Base-by-base conservation (phyloP, 2,113 vertebrate species). In the Atractosteus spatula region DNA sequence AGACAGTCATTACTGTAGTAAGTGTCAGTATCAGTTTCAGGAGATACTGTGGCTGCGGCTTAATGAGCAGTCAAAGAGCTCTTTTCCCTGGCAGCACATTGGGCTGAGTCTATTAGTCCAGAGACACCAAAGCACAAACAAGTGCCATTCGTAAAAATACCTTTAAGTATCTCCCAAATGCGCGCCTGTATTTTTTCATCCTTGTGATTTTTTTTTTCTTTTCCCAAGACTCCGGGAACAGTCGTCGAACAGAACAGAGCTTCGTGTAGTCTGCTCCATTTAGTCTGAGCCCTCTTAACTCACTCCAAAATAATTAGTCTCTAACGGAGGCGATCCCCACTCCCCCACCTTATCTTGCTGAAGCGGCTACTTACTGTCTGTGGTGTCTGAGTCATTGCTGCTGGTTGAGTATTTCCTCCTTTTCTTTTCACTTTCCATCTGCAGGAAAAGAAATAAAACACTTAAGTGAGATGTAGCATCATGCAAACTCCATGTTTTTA, bases 321-420 rank as follows among this genome's bases (percentile, higher is more conserved):
- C 62, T 66, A 54, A 62, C 64, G 55, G 72, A 62, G 66, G 13
- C 54, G 17, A 68, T 42, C 66, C 72, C 59, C 41, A 29, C 68
- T 42, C 54, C 55, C 55, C 41, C 68, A 17, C 7, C 68, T 61
- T 13, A 54, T 17, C 64, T 71, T 87, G n/a, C n/a, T 16, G 29
- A 5, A 55, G 17, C 41, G n/a, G 61, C 3, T 71, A 74, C 96
- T 98, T 94, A 98, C 96, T 96, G 92, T 98, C 96, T 77, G 94
- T 95, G 91, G 96, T 97, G 90, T 98, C 97, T 0, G 97, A 99
- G 92, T 99, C 97, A 83, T 98, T 96, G 81, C 97, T 99, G 93
- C 97, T 99, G 82, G 96, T 92, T 80, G 97, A 98, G 87, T 96
- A 97, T 89, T 97, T 99, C 83, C 96, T 92, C 88, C 94, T 94